Base-by-base conservation (phyloP, 2,797 vertebrate species). In the Muraenolepis orangiensis region DNA sequence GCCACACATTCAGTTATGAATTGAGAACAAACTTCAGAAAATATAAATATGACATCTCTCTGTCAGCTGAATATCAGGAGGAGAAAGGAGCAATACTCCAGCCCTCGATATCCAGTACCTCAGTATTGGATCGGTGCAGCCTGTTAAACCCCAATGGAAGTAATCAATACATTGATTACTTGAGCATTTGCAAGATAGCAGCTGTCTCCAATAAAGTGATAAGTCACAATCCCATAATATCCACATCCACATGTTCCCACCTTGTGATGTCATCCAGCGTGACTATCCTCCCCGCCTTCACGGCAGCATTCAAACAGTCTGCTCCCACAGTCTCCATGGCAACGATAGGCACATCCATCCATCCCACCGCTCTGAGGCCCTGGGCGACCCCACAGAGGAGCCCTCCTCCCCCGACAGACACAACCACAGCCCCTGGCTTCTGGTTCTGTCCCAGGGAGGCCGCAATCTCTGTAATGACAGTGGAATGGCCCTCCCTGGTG, bases 211-310 rank as follows among this genome's bases (percentile, higher is more conserved):
- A 61, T n/a, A 57, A n/a, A n/a, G 7, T 57, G 20, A 6, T 6
- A 38, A 34, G 32, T 34, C 32, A 34, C 16, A 46, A 57, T 57
- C 6, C 6, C 46, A n/a, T 20, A 57, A n/a, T 34, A 34, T 34
- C 32, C 32, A 34, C 20, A 57, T 29, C 26, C 28, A 28, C 64
- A 66, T 28, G 11, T 66, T 29, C 81, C 79, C 30, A 95, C 94
- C 94, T 95, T 23, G 93, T 94, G 83, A 95, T 95, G 81, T 94
- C 93, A 30, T 93, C 91, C 72, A 95, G 81, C 2, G 94, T 95
- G 72, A 95, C 91, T 36, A 90, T 29, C 76, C 72, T 82, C 61
- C 92, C 90, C 0, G 92, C 93, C 64, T 90, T 94, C 1, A 94
- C 20, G 0, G 94, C 90, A 0, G 92, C 92, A 0, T 94, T 94